Evolutionary conservation across 1,140 invertebrate genomes (phyloP).

Genomic region (Drosophila kepulauana): DNA sequence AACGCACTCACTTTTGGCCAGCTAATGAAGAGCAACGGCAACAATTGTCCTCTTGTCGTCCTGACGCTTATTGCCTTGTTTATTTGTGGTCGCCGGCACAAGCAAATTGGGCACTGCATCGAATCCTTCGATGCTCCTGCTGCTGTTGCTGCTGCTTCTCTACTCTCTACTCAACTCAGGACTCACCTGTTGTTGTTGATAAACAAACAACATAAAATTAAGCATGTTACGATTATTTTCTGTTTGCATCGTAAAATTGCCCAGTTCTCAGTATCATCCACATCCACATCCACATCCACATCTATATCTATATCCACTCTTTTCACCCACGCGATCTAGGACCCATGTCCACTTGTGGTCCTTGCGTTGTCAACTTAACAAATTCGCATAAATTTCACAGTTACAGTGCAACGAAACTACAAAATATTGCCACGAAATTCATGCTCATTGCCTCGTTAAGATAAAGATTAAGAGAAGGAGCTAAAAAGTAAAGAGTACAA

Average conservation of each 20-base stretch:
- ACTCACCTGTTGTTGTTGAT: conserved; percentile 26
- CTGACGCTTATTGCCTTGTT: conserved; percentile 73
- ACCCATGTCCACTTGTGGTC: conserved; percentile 4
- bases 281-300: neutral
- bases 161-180: too few relatives aligned
- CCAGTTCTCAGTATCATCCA: conserved; percentile 1
- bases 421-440: neutral
- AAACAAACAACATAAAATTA: conserved; percentile 72
- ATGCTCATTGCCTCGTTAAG: too few relatives aligned
- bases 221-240: conserved; percentile 61
- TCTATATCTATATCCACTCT: neutral
- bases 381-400: conserved; percentile 72
- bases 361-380: conserved; percentile 40
- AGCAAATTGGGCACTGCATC: conserved; percentile 50
- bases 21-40: conserved; percentile 75
- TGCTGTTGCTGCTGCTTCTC: conserved; percentile 23
- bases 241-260: conserved; percentile 74
- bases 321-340: neutral
- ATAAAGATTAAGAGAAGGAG: too few relatives aligned
- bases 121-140: neutral
- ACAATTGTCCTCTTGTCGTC: conserved; percentile 51
- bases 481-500: too few relatives aligned
- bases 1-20: conserved; percentile 5
- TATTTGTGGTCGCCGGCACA: conserved; percentile 43
- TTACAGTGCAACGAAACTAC: conserved; percentile 32